Evolutionary conservation across 2,888 invertebrate species (phyloP).

Genomic region (Metellina segmentata): DNA sequence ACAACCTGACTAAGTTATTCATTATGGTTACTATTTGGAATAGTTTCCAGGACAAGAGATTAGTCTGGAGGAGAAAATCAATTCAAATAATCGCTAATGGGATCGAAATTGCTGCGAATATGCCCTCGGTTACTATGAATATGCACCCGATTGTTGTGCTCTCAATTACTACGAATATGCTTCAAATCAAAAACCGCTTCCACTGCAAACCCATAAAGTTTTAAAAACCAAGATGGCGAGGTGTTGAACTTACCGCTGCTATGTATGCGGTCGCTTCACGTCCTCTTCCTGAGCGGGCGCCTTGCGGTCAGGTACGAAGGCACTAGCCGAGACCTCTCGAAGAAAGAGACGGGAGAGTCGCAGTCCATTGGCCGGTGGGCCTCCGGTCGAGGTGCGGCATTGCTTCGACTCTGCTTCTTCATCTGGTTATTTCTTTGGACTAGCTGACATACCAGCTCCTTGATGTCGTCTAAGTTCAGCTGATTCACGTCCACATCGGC

Average conservation of each 20-base stretch:
- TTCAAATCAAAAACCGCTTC: too few relatives aligned
- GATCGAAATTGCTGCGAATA: too few relatives aligned
- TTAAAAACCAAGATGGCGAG: too few relatives aligned
- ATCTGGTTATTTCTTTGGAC: conserved; percentile 68
- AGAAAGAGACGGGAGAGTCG: conserved; percentile 45
- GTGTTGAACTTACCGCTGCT: conserved; percentile 1
- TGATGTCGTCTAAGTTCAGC: conserved; percentile 60
- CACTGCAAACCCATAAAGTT: too few relatives aligned
- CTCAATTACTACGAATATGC: too few relatives aligned
- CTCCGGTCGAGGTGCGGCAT: neutral
- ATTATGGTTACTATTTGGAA: too few relatives aligned
- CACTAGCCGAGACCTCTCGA: conserved; percentile 68
- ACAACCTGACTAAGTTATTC: too few relatives aligned
- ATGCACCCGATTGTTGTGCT: too few relatives aligned
- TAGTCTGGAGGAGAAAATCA: too few relatives aligned
- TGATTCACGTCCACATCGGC: conserved; percentile 61
- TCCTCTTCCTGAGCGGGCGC: conserved; percentile 47
- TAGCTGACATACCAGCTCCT: conserved; percentile 69
- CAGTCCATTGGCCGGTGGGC: neutral
- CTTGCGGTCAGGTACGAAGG: conserved; percentile 73
- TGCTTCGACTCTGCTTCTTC: conserved; percentile 39
- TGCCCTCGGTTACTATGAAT: too few relatives aligned
- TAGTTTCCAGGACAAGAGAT: too few relatives aligned
- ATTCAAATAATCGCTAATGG: too few relatives aligned
- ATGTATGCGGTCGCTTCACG: conserved; percentile 30